These are phyloP conservation scores for Tragelaphus imberbis DNA, from an alignment of 2,113 vertebrate species.

Conservation along the genomic window DNA sequence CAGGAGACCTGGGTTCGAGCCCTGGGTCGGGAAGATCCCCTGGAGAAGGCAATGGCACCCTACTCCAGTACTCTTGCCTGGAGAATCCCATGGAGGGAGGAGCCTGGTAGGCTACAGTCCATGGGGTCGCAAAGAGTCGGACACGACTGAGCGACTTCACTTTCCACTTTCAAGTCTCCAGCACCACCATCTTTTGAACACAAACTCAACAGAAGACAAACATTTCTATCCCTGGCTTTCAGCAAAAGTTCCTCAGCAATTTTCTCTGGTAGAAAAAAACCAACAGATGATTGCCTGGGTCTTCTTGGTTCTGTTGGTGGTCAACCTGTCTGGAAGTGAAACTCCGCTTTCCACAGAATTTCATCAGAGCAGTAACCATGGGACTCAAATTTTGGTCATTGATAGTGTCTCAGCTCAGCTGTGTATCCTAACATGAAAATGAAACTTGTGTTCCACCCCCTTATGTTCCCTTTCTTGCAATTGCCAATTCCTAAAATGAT, in stretches of 20 bases:
- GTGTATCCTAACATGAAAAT: constrained; percentile 40
- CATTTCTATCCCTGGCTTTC: neutral
- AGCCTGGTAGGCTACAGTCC: no score
- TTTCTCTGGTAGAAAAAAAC: neutral
- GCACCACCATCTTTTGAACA: neutral
- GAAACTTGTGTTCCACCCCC: neutral
- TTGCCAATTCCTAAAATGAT: constrained; percentile 33
- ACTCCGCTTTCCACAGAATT: constrained; percentile 32
- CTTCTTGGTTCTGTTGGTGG: constrained; percentile 29
- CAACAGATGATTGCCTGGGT: neutral
- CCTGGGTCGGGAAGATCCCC: no score
- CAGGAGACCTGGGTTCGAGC: no score
- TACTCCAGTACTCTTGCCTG: no score
- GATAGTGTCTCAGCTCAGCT: constrained; percentile 17
- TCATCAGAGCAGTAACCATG: constrained; percentile 23
- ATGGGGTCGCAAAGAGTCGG: no score
- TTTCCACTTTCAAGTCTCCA: neutral
- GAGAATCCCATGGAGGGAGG: no score
- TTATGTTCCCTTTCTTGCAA: constrained; percentile 17
- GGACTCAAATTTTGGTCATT: neutral
- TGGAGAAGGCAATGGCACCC: no score
- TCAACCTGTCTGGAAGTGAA: constrained; percentile 43
- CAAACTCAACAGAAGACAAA: neutral
- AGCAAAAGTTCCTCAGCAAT: neutral
- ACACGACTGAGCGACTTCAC: no score